Evolutionary conservation across 2,888 invertebrate genomes (phyloP).

Genomic region (Nomada flava): DNA sequence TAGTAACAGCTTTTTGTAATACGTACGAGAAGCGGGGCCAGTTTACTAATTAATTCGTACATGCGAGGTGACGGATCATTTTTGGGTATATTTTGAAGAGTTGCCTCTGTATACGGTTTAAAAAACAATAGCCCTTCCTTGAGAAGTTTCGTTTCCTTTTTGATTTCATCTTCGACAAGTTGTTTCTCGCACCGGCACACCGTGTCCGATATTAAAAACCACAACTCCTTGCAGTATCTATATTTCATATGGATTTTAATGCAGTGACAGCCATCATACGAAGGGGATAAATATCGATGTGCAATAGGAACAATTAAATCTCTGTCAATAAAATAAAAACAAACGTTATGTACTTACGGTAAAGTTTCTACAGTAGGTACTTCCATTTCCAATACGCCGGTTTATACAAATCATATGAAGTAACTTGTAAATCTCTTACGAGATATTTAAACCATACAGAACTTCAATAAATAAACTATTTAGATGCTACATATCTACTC

Average conservation of each 20-base stretch:
- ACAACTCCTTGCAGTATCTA: constrained; percentile 82
- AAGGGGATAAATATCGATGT: neutral
- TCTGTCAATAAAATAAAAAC: neutral
- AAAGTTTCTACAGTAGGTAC: constrained; percentile 74
- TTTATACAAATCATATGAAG: constrained; percentile 13
- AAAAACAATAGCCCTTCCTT: constrained; percentile 80
- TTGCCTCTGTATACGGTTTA: constrained; percentile 78
- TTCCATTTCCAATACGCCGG: constrained; percentile 69
- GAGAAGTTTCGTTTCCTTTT: constrained; percentile 78
- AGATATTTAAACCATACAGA: constrained; percentile 12
- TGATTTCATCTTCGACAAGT: constrained; percentile 81
- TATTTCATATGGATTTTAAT: constrained; percentile 6
- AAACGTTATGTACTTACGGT: constrained; percentile 74
- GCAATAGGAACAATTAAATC: neutral
- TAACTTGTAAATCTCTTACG: neutral
- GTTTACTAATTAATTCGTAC: constrained; percentile 81
- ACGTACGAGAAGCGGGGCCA: constrained; percentile 81
- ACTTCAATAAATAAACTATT: constrained; percentile 9
- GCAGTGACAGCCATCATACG: neutral
- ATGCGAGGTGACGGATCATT: constrained; percentile 79
- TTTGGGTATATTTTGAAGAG: constrained; percentile 77
- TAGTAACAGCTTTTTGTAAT: neutral
- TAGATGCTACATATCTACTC: neutral
- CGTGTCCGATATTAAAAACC: constrained; percentile 83
- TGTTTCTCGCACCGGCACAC: constrained; percentile 82